Evolutionary conservation across 2,888 invertebrate genomes (phyloP), one percentile per base, ranked within the genome.

Genomic region (Drosophila fungiperda): DNA sequence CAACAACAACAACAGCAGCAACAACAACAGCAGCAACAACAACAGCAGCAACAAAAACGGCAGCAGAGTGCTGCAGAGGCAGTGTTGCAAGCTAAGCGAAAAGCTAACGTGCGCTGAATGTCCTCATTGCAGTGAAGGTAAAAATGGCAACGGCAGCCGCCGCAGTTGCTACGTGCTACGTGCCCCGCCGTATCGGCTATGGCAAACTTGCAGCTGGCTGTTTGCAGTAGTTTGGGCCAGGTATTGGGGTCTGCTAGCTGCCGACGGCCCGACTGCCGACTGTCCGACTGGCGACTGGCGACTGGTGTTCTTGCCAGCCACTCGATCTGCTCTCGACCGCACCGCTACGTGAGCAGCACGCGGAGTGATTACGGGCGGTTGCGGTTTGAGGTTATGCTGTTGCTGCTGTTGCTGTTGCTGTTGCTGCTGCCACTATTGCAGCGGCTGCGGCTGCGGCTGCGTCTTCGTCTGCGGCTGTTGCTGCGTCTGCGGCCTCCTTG

Each of bases 101-200:
- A 80, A 67, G 69, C 65, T 86, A 88, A 86, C 89, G 86, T 88
- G 86, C 83, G 75, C 88, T 80, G 81, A 86, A 88, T 85, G 87
- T 85, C 87, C 85, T 85, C 89, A 88, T 88, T 83, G 89, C 76
- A 85, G 89, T 80, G 75, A 78, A 86, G 88, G 83, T 73, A 85
- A 80, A 81, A 80, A 78, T 78, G 76, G 80, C 78, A 78, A 76
- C 76, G 62, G 69, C 73, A 76, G 67, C 73, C 42, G 52, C 52
- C 63, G 65, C 55, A 65, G 64, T 71, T 64, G 78, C 78, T 63
- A 70, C 77, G 73, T 78, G 78, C 64, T 40, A 29, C 45, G 45
- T 45, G 45, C 45, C 50, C 45, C 55, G 49, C 48, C 53, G 49
- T 54, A 55, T 54, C 53, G 67, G 54, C 53, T 59, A 42, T 12